Percentiles rank a stretch among this genome's conserved stretches.
Evolutionary conservation across 1,140 invertebrate species (phyloP).

Genomic region (Bombus soroeensis): DNA sequence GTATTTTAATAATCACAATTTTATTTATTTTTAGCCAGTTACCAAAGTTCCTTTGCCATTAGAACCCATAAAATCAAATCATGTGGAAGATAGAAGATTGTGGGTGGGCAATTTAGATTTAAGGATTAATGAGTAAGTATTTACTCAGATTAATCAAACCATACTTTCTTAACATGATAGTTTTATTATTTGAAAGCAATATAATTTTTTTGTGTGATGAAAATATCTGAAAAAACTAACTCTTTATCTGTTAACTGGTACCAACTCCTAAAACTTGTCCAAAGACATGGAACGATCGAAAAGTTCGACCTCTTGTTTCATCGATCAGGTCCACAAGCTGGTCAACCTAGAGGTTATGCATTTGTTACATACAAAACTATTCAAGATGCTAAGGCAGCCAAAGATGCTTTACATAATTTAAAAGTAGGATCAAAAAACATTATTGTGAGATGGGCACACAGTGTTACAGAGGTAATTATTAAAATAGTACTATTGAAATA

Average conservation of each 20-base stretch:
- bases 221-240: conserved; percentile 68
- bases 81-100: conserved; percentile 88
- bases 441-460: conserved; percentile 92
- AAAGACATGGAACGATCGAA: conserved; percentile 95
- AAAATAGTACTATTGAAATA: neutral
- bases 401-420: conserved; percentile 89
- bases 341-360: conserved; percentile 95
- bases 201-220: conserved; percentile 19
- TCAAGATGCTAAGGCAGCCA: conserved; percentile 87
- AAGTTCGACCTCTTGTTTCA: conserved; percentile 98
- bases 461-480: conserved; percentile 85
- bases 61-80: conserved; percentile 84
- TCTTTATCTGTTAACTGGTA: conserved; percentile 88
- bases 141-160: conserved; percentile 55
- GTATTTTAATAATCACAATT: neutral
- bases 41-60: conserved; percentile 83
- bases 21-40: conserved; percentile 65
- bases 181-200: conserved; percentile 14
- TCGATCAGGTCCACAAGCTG: conserved; percentile 92
- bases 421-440: conserved; percentile 89
- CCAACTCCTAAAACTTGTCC: conserved; percentile 96
- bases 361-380: conserved; percentile 92
- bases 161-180: neutral
- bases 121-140: conserved; percentile 95
- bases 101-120: conserved; percentile 96